Base-by-base conservation (phyloP, 2,113 vertebrate species). In the Grus americana region DNA sequence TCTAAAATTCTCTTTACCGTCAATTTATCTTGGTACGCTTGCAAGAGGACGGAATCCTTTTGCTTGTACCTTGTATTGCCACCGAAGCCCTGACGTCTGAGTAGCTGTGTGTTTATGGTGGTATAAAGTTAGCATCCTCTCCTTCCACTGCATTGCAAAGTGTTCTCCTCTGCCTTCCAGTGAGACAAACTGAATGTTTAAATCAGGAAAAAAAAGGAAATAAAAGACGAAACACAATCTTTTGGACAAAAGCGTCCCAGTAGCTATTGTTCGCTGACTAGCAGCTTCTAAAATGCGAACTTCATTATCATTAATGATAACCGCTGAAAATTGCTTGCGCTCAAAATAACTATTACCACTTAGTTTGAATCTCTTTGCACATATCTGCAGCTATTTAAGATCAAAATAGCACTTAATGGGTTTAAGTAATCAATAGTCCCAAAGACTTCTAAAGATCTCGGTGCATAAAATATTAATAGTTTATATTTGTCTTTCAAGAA, bases 381-480 rank as follows among this genome's bases (percentile, higher is more conserved):
- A 57, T 95, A 94, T 91, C 93, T 97, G 89, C 94, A 95, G 97
- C 96, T 94, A 72, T 83, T 96, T 96, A 95, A 95, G 97, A 98
- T 98, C 98, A 98, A 98, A 99, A 98, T 94, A 97, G 89, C 96
- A 73, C 91, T 95, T 97, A 98, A 98, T 98, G 98, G 97, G 59
- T 97, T 97, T 95, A 95, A 97, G 90, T 93, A 97, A 98, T 99
- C 98, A 96, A 98, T 98, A 97, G 76, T 96, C 96, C 96, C 98
- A 97, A 98, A 98, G 98, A 96, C 93, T 95, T 97, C 96, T 97
- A 97, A 97, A 73, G 91, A 97, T 98, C 97, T 98, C 91, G 93
- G 82, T 70, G 40, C 93, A 98, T 99, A 91, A 99, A 99, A 98
- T 99, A 99, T 99, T 99, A 97, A 99, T 98, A 78, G 74, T 91